phyloP scores from a whole-genome alignment of 2,113 vertebrate genomes.

The Cyprinodon brontotheroides region DNA sequence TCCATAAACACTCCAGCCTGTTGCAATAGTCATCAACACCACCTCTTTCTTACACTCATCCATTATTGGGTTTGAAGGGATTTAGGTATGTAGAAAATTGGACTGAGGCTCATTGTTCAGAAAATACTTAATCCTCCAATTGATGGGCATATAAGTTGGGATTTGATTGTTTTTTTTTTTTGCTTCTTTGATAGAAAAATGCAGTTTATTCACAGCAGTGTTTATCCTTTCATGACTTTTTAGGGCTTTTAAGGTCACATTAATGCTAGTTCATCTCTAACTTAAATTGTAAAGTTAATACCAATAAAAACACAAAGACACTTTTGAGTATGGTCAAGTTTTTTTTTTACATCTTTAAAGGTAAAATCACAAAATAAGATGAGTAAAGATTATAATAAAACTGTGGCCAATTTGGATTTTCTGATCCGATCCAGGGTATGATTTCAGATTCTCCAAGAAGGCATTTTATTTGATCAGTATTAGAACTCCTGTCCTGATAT shows the following conservation, averaged over 20 bases:
- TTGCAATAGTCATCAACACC: constrained; percentile 58
- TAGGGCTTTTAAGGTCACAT: too few species aligned
- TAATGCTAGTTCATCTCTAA: not conserved
- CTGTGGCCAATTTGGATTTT: not conserved
- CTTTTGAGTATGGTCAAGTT: not conserved
- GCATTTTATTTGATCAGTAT: too few species aligned
- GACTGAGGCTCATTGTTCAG: not conserved
- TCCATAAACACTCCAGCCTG: constrained; percentile 49
- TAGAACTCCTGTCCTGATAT: too few species aligned
- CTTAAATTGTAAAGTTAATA: not conserved
- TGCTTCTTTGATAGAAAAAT: not conserved
- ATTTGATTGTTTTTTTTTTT: not conserved
- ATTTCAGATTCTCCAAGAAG: too few species aligned
- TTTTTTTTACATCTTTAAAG: not conserved
- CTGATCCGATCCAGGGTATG: too few species aligned
- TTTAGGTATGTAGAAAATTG: constrained; percentile 50
- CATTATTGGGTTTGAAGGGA: constrained; percentile 29
- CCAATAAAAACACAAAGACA: not conserved
- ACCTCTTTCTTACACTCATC: constrained; percentile 37
- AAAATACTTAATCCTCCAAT: not conserved
- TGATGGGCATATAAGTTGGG: not conserved
- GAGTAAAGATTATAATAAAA: too few species aligned
- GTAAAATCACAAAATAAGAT: too few species aligned
- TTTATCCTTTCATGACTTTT: not conserved
- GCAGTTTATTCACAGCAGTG: not conserved